These are phyloP conservation scores for Cynopterus brachyotis DNA, from an alignment of 2,113 vertebrate genomes.

Conservation along the genomic window DNA sequence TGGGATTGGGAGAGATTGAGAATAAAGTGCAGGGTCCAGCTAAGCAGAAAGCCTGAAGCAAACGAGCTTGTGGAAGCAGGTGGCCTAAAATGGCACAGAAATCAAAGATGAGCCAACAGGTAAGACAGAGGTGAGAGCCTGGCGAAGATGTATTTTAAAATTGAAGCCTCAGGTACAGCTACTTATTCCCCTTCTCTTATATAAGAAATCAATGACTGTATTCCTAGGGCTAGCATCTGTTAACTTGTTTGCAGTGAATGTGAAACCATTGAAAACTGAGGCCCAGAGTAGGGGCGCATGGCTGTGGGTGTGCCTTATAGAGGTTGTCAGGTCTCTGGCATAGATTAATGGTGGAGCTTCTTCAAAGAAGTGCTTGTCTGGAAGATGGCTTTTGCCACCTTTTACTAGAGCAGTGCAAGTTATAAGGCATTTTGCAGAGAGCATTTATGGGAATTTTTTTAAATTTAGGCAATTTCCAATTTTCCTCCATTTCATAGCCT, in stretches of 20 bases:
- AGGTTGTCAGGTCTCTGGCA: not conserved
- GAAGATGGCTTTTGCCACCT: not conserved
- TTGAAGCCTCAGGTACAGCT: not conserved
- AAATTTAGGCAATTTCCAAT: not conserved
- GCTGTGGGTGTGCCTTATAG: not conserved
- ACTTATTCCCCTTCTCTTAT: not conserved
- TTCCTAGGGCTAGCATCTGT: not conserved
- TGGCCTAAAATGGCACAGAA: not conserved
- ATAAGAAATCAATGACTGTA: not conserved
- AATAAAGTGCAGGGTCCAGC: not conserved
- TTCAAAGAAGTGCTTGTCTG: not conserved
- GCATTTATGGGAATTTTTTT: not conserved
- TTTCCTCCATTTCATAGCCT: not conserved
- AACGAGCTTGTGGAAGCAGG: not conserved
- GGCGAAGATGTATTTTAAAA: not conserved
- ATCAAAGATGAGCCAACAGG: not conserved
- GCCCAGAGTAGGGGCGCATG: fast-evolving
- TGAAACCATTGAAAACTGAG: not conserved
- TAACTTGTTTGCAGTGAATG: not conserved
- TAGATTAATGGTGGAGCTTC: not conserved
- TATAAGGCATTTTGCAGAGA: not conserved
- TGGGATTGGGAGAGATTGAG: not conserved
- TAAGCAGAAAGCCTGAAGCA: not conserved
- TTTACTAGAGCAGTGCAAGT: not conserved
- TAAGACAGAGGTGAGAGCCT: not conserved